These are phyloP conservation scores for Emydocephalus ijimae DNA, from an alignment of 2,113 vertebrate genomes.

Conservation along the genomic window DNA sequence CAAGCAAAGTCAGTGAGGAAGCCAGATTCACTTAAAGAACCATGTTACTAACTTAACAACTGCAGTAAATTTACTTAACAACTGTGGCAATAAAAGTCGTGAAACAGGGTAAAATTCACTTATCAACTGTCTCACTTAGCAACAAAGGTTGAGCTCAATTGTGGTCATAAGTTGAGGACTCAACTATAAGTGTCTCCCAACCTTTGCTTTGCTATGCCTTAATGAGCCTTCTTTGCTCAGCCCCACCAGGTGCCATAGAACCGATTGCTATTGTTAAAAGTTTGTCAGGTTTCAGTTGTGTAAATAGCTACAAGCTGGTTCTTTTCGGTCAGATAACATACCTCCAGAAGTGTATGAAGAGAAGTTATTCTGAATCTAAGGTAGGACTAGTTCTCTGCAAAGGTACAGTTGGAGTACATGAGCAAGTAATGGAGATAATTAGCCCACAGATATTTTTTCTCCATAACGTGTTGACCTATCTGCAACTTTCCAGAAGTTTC, in stretches of 20 bases:
- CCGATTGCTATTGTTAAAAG: not conserved
- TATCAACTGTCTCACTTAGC: not conserved
- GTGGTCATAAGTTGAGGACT: not conserved
- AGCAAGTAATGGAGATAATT: not conserved
- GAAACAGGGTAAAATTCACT: not conserved
- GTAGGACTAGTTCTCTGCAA: not conserved
- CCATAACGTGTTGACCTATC: not conserved
- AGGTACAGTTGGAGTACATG: not conserved
- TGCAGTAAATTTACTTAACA: not conserved
- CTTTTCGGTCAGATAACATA: not conserved
- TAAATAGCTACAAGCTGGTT: not conserved
- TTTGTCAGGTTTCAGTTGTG: not conserved
- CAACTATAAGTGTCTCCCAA: not conserved
- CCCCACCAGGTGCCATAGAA: not conserved
- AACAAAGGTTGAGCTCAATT: not conserved
- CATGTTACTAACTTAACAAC: not conserved
- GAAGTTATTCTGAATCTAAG: not conserved
- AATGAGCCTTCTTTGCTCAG: not conserved
- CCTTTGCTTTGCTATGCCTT: not conserved
- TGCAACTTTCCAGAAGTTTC: not conserved
- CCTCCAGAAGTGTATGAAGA: not conserved
- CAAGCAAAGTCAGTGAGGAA: not conserved
- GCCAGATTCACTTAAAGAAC: not conserved
- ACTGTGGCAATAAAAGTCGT: not conserved
- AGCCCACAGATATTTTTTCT: not conserved